Evolutionary conservation across 1,140 invertebrate species (phyloP), one percentile per base, ranked within the genome.

Genomic region (Drosophila lacertosa): DNA sequence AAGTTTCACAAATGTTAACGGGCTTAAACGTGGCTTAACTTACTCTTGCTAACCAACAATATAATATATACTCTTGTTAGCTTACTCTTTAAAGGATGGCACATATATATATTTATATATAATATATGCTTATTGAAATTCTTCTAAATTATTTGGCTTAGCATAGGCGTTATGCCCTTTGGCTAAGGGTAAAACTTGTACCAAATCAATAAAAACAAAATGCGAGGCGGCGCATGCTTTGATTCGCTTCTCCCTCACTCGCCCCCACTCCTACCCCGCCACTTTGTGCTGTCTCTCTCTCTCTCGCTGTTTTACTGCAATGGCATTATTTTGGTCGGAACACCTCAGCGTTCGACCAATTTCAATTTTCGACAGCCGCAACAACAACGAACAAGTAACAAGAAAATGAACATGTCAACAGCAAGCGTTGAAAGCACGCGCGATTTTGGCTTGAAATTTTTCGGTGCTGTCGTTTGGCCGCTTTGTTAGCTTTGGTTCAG

Each of bases 401-500:
- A 88, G 77, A 86, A 86, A 86, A 86, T 86, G 81, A 86, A 86
- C 81, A 88, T 86, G 81, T 86, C 81, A 86, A 86, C 81, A 76
- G 69, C 81, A 86, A 47, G 16, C 35, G 40, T 11, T 26, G 58
- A 63, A 33, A 69, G 58, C 73, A 74, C 74, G 78, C 76, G 79
- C 79, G 73, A 77, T 73, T 77, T 76, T 80, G 73, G 73, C 77
- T 80, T 80, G 59, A 69, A 81, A 71, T 18, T 40, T 60, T 64
- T 63, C 20, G 29, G 16, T 2, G 6, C 44, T 39, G 63, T 53
- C 26, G 24, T 63, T 63, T 53, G 22, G 20, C 45, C 32, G 48
- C 32, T 57, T 35, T 18, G 45, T 16, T 64, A 50, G 15, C 53
- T 64, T 26, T 24, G 60, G 37, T 45, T 44, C 15, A 9, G 50